Conservation (phyloP, 1,140 invertebrate genomes). For the Drosophila navojoa region DNA sequence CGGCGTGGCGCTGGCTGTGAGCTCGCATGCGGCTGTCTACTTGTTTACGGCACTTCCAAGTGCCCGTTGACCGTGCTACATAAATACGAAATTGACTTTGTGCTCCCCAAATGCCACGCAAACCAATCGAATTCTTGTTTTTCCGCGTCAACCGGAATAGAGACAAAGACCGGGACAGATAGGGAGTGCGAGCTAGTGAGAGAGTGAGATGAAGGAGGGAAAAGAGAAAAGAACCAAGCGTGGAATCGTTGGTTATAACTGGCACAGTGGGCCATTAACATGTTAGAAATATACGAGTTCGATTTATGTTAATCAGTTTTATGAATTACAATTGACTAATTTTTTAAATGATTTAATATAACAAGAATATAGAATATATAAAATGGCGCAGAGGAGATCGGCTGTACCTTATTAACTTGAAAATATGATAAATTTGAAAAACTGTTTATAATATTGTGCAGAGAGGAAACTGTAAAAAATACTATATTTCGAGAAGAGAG, state of each 20-base stretch:
- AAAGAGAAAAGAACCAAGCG: conserved; percentile 6
- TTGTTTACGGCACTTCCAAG: conserved; percentile 73
- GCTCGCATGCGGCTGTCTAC: conserved; percentile 45
- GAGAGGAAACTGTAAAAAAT: too few species aligned
- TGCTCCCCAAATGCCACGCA: conserved; percentile 45
- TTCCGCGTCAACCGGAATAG: conserved; percentile 10
- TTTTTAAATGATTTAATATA: too few species aligned
- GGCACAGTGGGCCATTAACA: neutral
- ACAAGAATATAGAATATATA: too few species aligned
- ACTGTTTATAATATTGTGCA: too few species aligned
- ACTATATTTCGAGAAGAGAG: too few species aligned
- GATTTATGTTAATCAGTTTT: too few species aligned
- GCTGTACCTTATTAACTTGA: too few species aligned
- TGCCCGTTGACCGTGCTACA: conserved; percentile 73
- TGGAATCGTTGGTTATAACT: conserved; percentile 14
- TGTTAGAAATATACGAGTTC: neutral
- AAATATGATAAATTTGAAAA: too few species aligned
- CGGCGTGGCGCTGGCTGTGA: conserved; percentile 2
- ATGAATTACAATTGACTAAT: too few species aligned
- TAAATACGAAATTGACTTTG: conserved; percentile 79
- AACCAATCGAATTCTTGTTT: conserved; percentile 64
- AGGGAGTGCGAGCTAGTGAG: neutral
- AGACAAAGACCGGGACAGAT: neutral
- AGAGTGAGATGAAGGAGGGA: neutral
- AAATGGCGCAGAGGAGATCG: too few species aligned